A percentile compares a stretch with the other conserved stretches of the same genome.
These are phyloP conservation scores for Cistogaster globosa DNA, from an alignment of 2,888 invertebrate genomes.

Conservation along the genomic window DNA sequence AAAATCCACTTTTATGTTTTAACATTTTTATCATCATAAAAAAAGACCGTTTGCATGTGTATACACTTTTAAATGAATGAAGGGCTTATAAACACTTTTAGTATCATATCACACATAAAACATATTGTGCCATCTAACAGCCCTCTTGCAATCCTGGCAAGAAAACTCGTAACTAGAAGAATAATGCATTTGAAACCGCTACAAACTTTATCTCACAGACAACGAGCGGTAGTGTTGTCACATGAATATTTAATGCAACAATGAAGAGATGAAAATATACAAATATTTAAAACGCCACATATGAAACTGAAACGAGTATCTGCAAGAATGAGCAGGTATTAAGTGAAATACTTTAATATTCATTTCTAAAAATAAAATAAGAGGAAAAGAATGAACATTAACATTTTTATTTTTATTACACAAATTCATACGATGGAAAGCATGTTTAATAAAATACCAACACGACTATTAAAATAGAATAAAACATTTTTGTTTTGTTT, in stretches of 20 bases:
- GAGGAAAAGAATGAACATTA: constrained; percentile 9
- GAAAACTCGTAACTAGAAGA: constrained; percentile 4
- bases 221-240: constrained; percentile 26
- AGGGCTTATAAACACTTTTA: constrained; percentile 68
- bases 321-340: constrained; percentile 22
- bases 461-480: constrained; percentile 18
- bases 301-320: not conserved
- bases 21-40: constrained; percentile 27
- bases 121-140: constrained; percentile 49
- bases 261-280: constrained; percentile 2
- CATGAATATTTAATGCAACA: constrained; percentile 53
- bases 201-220: not conserved
- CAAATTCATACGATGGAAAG: not conserved
- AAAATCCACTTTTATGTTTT: constrained; percentile 46
- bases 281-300: constrained; percentile 39
- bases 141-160: constrained; percentile 40
- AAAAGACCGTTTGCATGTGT: not conserved
- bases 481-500: not conserved
- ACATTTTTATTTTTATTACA: constrained; percentile 22
- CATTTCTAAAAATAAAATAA: constrained; percentile 42
- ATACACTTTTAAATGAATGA: constrained; percentile 19
- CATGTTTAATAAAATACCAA: not conserved
- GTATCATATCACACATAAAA: constrained; percentile 51
- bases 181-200: constrained; percentile 31
- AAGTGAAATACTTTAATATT: constrained; percentile 55